Evolutionary conservation across 2,797 vertebrate species (phyloP).

Genomic region (Pipistrellus kuhlii): DNA sequence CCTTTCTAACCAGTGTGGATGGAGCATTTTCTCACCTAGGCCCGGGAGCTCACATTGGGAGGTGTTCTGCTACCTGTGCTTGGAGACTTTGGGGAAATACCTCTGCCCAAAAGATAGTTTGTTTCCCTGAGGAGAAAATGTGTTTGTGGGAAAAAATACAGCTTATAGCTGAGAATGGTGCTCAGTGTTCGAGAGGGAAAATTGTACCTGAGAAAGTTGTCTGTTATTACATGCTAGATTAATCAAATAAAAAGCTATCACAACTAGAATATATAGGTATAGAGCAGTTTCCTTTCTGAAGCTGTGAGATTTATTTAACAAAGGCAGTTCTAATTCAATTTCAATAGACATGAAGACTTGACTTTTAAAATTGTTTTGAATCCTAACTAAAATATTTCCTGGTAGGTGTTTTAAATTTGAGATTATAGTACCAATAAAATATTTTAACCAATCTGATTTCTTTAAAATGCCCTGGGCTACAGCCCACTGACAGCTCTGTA

Average conservation of each 20-base stretch:
- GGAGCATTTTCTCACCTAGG: background rate
- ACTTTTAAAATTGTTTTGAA: constrained; percentile 60
- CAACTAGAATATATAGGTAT: background rate
- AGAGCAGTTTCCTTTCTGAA: constrained; percentile 45
- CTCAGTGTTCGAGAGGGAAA: background rate
- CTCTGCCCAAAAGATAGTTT: background rate
- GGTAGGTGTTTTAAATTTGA: constrained; percentile 43
- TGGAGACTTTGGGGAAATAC: background rate
- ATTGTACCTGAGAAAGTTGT: background rate
- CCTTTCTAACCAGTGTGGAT: background rate
- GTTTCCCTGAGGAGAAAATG: background rate
- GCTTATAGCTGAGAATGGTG: background rate
- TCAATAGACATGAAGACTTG: constrained; percentile 20
- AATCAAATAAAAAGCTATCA: constrained; percentile 26
- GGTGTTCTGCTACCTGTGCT: background rate
- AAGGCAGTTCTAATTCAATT: constrained; percentile 31
- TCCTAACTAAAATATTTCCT: constrained; percentile 63
- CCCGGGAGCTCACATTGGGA: background rate
- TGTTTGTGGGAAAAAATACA: background rate
- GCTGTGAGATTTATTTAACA: constrained; percentile 40
- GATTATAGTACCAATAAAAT: constrained; percentile 19
- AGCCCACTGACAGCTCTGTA: background rate
- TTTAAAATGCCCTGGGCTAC: background rate
- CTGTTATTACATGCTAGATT: constrained; percentile 45
- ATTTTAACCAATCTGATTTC: constrained; percentile 49